Conservation (phyloP, 2,797 vertebrate genomes). For the Cryptoblepharus egeriae region DNA sequence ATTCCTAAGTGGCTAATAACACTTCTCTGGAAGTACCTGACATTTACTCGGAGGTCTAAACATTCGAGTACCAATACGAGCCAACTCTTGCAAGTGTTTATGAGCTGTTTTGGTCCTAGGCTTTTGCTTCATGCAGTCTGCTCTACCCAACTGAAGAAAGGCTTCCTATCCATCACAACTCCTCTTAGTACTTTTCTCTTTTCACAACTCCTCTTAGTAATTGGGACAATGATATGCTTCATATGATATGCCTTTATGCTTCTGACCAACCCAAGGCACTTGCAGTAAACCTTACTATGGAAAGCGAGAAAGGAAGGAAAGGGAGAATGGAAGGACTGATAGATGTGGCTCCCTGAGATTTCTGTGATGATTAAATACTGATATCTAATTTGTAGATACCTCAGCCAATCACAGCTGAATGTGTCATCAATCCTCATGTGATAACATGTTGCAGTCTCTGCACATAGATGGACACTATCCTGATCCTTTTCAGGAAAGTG, state of each 20-base stretch:
- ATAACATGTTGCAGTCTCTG: neutral
- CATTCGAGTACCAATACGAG: neutral
- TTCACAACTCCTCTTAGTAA: neutral
- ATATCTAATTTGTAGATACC: neutral
- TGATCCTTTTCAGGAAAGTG: fast-evolving
- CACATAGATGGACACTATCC: neutral
- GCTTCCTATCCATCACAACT: constrained; percentile 14
- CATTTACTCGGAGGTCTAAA: neutral
- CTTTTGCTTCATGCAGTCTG: neutral
- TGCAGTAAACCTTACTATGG: constrained; percentile 22
- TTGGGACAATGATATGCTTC: constrained; percentile 27
- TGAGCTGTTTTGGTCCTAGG: neutral
- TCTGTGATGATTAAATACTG: constrained; percentile 24
- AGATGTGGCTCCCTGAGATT: constrained; percentile 58
- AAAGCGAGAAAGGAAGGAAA: constrained; percentile 11
- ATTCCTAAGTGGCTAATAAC: constrained; percentile 21
- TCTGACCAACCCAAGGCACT: constrained; percentile 54
- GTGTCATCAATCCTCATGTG: neutral
- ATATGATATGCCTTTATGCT: neutral
- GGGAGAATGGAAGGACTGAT: constrained; percentile 11
- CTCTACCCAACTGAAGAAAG: constrained; percentile 2
- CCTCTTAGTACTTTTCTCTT: constrained; percentile 36
- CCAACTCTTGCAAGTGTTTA: neutral
- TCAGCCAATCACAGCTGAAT: neutral
- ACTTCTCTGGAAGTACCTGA: constrained; percentile 8